These are phyloP conservation scores for Caenorhabditis becei DNA, from an alignment of 2,888 invertebrate genomes.

Conservation along the genomic window DNA sequence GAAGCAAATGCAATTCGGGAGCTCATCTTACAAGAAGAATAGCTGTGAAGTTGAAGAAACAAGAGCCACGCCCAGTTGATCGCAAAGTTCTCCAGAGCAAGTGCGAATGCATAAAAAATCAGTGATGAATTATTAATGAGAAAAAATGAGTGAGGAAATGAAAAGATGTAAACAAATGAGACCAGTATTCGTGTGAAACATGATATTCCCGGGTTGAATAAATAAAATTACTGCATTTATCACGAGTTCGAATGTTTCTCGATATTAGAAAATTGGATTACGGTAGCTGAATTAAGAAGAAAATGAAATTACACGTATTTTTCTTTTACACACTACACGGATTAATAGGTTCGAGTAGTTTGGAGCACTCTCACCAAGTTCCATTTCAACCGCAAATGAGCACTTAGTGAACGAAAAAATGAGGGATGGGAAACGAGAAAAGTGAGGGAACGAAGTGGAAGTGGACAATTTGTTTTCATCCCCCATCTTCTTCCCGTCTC, in stretches of 20 bases:
- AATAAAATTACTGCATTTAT: not conserved
- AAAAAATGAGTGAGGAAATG: not conserved
- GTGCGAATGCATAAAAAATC: not conserved
- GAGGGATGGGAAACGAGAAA: too few species aligned
- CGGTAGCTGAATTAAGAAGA: too few species aligned
- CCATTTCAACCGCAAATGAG: not conserved
- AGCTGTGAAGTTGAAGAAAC: slow-evolving; percentile 2
- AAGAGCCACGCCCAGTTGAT: not conserved
- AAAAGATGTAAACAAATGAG: not conserved
- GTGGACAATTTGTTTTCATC: slow-evolving; percentile 7
- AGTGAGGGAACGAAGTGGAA: slow-evolving; percentile 16
- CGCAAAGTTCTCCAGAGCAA: not conserved
- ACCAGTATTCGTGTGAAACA: not conserved
- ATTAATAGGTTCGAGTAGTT: not conserved
- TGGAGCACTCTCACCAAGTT: not conserved
- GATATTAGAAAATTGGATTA: too few species aligned
- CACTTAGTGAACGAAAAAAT: not conserved
- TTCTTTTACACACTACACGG: not conserved
- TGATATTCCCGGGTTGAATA: not conserved
- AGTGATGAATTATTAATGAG: not conserved
- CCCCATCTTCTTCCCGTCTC: not conserved
- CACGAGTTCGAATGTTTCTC: not conserved
- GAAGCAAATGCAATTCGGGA: slow-evolving; percentile 34
- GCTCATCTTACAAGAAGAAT: slow-evolving; percentile 52
- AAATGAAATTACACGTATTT: too few species aligned